Percentiles rank a stretch among this genome's conserved stretches.
phyloP scores from a whole-genome alignment of 2,888 invertebrate species.

The Mamestra brassicae region DNA sequence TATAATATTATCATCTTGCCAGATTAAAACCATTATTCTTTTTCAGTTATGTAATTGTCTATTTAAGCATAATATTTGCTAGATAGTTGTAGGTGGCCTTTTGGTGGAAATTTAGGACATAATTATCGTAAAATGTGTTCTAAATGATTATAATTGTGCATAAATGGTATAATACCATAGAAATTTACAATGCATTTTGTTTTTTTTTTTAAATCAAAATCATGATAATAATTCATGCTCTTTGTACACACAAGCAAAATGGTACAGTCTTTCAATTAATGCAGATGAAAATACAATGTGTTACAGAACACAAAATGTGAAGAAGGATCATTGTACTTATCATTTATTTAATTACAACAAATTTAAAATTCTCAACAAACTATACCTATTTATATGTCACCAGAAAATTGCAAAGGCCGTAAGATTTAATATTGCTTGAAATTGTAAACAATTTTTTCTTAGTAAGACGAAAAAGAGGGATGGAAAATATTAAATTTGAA shows the following conservation, averaged over 20 bases:
- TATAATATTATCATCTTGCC: neutral
- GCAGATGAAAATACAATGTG: neutral
- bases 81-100: neutral
- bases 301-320: neutral
- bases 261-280: neutral
- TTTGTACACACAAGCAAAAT: neutral
- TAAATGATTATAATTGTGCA: neutral
- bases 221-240: neutral
- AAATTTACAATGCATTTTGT: neutral
- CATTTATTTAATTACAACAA: too few relatives aligned
- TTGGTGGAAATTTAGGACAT: neutral
- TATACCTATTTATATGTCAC: too few relatives aligned
- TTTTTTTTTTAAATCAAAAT: neutral
- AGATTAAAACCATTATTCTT: slow-evolving; percentile 4
- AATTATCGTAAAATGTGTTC: neutral
- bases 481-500: too few relatives aligned
- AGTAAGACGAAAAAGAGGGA: too few relatives aligned
- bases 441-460: too few relatives aligned
- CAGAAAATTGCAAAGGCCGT: too few relatives aligned
- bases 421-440: too few relatives aligned
- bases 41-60: slow-evolving; percentile 28
- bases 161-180: neutral
- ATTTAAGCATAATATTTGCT: neutral
- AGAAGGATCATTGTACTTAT: neutral
- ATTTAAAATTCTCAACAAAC: too few relatives aligned